Conservation (phyloP, 1,140 invertebrate genomes). For the Sminthurides bifidus region DNA sequence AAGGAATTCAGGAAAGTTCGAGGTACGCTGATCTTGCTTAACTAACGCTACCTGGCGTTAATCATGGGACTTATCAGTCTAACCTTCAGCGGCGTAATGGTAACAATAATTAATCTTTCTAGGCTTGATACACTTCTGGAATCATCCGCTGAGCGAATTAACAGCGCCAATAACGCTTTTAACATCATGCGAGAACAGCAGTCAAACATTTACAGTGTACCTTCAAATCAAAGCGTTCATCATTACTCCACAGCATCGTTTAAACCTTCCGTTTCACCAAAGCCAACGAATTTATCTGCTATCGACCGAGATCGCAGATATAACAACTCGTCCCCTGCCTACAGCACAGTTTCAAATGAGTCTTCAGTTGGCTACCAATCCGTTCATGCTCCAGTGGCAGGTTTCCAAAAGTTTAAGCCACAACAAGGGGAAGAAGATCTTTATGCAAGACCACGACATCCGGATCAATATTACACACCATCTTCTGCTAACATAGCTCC, state of each 20-base stretch:
- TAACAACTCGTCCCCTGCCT: slow-evolving; percentile 24
- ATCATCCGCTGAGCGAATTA: slow-evolving; percentile 32
- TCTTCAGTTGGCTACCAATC: slow-evolving; percentile 16
- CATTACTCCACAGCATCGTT: slow-evolving; percentile 17
- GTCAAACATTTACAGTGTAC: slow-evolving; percentile 13
- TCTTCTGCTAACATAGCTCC: slow-evolving; percentile 24
- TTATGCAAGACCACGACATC: slow-evolving; percentile 26
- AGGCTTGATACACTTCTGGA: slow-evolving; percentile 34
- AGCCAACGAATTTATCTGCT: slow-evolving; percentile 13
- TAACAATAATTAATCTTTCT: slow-evolving; percentile 6
- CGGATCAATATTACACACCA: slow-evolving; percentile 22
- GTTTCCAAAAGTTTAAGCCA: slow-evolving; percentile 9
- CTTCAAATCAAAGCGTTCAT: slow-evolving; percentile 7
- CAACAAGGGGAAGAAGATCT: slow-evolving; percentile 31
- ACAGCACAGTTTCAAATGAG: slow-evolving; percentile 26
- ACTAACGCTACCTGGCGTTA: no score
- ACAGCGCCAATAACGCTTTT: slow-evolving; percentile 29
- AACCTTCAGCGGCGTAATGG: not conserved
- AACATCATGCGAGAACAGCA: slow-evolving; percentile 28
- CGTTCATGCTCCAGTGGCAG: not conserved
- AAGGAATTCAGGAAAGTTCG: slow-evolving; percentile 20
- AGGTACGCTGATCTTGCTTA: slow-evolving; percentile 15
- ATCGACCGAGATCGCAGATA: slow-evolving; percentile 18
- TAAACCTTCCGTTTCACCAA: slow-evolving; percentile 28
- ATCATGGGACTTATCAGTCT: not conserved